Conservation (phyloP, 92 coral and sea anemone genomes). For the Heteractis magnifica region DNA sequence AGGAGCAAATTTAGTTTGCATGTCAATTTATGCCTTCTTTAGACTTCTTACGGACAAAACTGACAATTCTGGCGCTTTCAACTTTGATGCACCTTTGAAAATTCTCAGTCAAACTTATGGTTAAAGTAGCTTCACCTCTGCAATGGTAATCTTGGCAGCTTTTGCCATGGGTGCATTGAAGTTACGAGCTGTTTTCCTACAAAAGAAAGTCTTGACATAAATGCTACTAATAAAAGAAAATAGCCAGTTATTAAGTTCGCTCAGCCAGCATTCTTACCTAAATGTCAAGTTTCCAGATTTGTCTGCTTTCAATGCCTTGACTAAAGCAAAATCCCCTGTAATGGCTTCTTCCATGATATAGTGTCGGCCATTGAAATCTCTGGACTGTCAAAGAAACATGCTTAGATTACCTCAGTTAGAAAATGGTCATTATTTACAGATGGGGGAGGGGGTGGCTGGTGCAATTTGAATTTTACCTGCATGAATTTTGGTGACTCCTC, state of each 20-base stretch:
- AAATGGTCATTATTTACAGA: too few species aligned
- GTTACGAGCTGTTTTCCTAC: constrained; percentile 89
- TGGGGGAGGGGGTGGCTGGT: too few species aligned
- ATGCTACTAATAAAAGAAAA: background rate
- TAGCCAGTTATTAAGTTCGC: too few species aligned
- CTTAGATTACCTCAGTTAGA: too few species aligned
- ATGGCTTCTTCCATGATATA: constrained; percentile 98
- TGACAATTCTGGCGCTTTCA: too few species aligned
- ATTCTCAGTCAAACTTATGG: background rate
- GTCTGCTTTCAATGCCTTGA: constrained; percentile 96
- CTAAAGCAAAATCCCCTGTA: constrained; percentile 90
- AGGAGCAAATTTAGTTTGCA: too few species aligned
- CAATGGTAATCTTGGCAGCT: constrained; percentile 96
- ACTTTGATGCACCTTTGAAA: background rate
- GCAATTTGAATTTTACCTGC: too few species aligned
- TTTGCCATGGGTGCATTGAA: constrained; percentile 97
- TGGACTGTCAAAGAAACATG: constrained; percentile 44
- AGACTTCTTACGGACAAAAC: too few species aligned
- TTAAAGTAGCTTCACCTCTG: constrained; percentile 57
- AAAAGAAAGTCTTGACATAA: background rate
- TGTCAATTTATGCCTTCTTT: too few species aligned
- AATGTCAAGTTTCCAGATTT: constrained; percentile 85
- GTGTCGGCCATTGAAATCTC: constrained; percentile 68
- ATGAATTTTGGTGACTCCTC: too few species aligned
- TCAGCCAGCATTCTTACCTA: constrained; percentile 49